Evolutionary conservation across 2,113 vertebrate genomes (phyloP).

Genomic region (Cathartes aura): DNA sequence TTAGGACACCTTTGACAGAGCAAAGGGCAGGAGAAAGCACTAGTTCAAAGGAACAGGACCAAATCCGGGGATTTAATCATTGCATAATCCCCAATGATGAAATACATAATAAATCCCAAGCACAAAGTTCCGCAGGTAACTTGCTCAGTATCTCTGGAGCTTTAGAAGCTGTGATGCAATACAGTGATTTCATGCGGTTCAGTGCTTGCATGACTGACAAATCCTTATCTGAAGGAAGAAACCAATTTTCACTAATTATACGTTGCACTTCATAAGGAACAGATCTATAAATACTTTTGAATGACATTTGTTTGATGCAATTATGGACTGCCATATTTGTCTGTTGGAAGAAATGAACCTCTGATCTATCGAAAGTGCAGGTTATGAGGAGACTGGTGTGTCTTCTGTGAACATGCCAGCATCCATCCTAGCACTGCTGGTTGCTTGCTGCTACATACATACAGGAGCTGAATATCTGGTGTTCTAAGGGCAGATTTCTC

Average conservation of each 20-base stretch:
- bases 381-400: not conserved
- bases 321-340: not conserved
- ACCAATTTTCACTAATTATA: not conserved
- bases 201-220: not conserved
- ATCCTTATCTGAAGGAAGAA: not conserved
- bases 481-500: not conserved
- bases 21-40: not conserved
- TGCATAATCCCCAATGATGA: not conserved
- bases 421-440: not conserved
- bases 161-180: not conserved
- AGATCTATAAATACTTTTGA: not conserved
- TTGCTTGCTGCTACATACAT: not conserved
- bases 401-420: not conserved
- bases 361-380: not conserved
- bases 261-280: not conserved
- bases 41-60: not conserved
- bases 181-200: not conserved
- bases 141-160: not conserved
- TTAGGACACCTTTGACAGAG: not conserved
- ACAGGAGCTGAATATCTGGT: not conserved
- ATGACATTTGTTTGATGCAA: not conserved
- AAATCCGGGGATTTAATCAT: not conserved
- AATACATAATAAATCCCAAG: not conserved
- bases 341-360: not conserved
- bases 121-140: not conserved